Evolutionary conservation across 2,113 vertebrate species (phyloP).

Genomic region (Nestor notabilis): DNA sequence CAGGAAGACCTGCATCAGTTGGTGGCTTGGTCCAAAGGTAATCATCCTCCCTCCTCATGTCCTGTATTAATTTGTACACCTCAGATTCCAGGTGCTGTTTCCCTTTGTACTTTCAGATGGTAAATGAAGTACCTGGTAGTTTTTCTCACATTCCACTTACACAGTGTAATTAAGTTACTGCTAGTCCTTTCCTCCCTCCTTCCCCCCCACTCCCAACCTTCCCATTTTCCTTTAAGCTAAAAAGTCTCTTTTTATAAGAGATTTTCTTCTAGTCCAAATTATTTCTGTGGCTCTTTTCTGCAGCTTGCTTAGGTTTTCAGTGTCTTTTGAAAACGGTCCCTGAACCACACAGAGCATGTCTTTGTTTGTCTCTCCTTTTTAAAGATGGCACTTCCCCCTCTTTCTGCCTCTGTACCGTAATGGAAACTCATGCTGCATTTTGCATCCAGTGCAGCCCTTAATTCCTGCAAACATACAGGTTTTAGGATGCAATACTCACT

Average conservation of each 20-base stretch:
- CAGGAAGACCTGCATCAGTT: neutral
- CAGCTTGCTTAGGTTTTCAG: neutral
- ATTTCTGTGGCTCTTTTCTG: neutral
- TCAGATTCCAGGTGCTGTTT: neutral
- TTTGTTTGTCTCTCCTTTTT: neutral
- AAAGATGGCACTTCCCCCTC: neutral
- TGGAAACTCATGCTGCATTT: neutral
- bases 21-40: neutral
- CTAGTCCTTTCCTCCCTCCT: neutral
- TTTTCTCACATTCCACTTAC: neutral
- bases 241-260: neutral
- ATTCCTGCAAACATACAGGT: neutral
- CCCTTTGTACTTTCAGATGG: neutral
- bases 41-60: neutral
- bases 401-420: neutral
- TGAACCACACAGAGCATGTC: neutral
- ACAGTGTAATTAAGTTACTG: neutral
- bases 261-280: neutral
- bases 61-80: neutral
- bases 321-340: neutral
- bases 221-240: neutral
- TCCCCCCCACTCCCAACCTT: fast-evolving
- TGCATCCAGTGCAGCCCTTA: neutral
- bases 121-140: neutral
- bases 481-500: neutral